Base-by-base conservation (phyloP, 2,113 vertebrate genomes). In the Australoheros scitulus region DNA sequence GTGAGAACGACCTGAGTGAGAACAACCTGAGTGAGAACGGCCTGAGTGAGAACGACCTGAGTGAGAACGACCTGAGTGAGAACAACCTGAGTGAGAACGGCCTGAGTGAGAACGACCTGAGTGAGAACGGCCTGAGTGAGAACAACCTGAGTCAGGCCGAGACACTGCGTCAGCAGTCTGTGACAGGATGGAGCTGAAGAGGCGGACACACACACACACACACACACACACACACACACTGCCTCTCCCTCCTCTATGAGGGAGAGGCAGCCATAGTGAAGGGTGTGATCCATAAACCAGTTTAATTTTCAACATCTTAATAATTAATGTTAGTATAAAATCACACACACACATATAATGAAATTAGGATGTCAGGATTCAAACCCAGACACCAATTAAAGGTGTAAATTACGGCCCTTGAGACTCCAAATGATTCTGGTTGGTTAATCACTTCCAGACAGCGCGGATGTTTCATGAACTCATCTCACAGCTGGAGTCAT, bases 281-380 rank as follows among this genome's bases (percentile, higher is more conserved):
- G 65, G 43, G 65, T 1, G 26, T 52, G 26, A 32, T 43, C 52
- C 58, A 77, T 22, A 55, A 79, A 79, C 11, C 20, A 17, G 63
- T 29, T 81, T 60, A 76, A 79, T 63, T 52, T 15, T 76, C 61
- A 32, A 80, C 29, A 64, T 65, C 50, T 32, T 43, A 29, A 52
- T 52, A 52, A 52, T 72, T 32, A 13, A 52, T 72, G 52, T 72
- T 72, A 52, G 32, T 72, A 52, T 72, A 52, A 20, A 50, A 18
- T 47, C 41, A 29, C 50, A 50, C 24, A 29, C 32, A 34, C 32
- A 34, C 32, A 58, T 77, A 34, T 74, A 63, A 43, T 61, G 9
- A n/a, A 52, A 2, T 50, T 70, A 52, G 29, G 1, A 1, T 81
- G 77, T 36, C 55, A 24, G 43, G 6, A 79, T 60, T 47, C 7